Conservation (phyloP, 2,113 vertebrate species). For the Muntiacus muntjak region DNA sequence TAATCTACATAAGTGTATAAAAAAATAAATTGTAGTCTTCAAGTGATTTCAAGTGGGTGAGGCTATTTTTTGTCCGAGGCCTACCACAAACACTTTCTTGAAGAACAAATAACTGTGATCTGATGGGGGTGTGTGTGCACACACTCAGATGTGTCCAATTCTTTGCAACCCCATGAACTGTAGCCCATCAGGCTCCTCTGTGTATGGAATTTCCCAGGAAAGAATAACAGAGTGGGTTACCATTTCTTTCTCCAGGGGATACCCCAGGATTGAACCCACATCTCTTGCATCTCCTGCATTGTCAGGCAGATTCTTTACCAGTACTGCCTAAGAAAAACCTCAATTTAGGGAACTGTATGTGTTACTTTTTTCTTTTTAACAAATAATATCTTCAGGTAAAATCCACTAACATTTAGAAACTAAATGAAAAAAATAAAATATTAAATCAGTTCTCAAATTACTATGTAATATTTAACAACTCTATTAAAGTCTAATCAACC, state of each 20-base stretch:
- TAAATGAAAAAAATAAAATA: neutral
- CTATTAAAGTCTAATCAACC: neutral
- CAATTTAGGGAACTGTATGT: neutral
- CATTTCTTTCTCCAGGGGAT: neutral
- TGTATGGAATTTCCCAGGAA: neutral
- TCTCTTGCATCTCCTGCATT: neutral
- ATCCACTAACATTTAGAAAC: constrained; percentile 4
- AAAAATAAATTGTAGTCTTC: neutral
- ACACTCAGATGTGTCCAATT: neutral
- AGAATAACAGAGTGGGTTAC: neutral
- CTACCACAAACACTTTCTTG: neutral
- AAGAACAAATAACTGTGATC: neutral
- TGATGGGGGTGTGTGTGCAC: neutral
- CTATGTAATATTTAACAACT: neutral
- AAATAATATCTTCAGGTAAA: constrained; percentile 26
- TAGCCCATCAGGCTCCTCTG: neutral
- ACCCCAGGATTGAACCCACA: neutral
- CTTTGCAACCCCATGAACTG: neutral
- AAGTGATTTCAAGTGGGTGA: neutral
- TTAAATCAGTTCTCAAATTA: constrained; percentile 36
- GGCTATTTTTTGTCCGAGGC: neutral
- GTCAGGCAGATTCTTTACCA: neutral
- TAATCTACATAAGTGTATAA: neutral
- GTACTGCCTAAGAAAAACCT: neutral
- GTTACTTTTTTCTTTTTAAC: neutral